A percentile compares a stretch with the other conserved stretches of the same genome.
Evolutionary conservation across 2,888 invertebrate species (phyloP).

Genomic region (Xestia c-nigrum): DNA sequence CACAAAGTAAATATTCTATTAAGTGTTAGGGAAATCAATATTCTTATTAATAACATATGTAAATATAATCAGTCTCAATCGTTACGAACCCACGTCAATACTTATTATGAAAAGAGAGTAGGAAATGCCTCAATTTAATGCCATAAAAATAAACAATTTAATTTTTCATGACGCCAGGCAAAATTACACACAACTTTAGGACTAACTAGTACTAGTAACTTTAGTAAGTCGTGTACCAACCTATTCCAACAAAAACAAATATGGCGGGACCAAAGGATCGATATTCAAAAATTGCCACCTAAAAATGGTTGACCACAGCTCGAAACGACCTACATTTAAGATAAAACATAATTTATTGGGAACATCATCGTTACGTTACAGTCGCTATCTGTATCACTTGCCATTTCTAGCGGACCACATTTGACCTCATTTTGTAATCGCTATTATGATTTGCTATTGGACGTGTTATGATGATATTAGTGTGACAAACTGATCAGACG

Average conservation of each 20-base stretch:
- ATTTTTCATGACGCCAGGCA: background rate
- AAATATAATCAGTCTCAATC: too few relatives aligned
- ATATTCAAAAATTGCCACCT: constrained; percentile 26
- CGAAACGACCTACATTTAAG: constrained; percentile 45
- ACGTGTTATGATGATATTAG: constrained; percentile 11
- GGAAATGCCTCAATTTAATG: background rate
- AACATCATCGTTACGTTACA: constrained; percentile 25
- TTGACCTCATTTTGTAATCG: constrained; percentile 62
- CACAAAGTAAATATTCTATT: too few relatives aligned
- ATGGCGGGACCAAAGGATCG: background rate
- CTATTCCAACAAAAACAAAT: background rate
- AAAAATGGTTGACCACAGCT: constrained; percentile 4
- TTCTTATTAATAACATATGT: too few relatives aligned
- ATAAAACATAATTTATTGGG: constrained; percentile 51
- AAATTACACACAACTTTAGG: background rate
- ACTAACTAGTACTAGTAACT: too few relatives aligned
- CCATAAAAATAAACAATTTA: background rate
- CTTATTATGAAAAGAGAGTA: background rate
- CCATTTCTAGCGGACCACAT: constrained; percentile 48
- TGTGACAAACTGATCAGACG: constrained; percentile 8
- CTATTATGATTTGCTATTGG: constrained; percentile 29
- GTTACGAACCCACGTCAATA: background rate
- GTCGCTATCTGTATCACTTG: constrained; percentile 46
- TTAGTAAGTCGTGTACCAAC: background rate
- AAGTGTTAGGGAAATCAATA: too few relatives aligned